Evolutionary conservation across 2,113 vertebrate genomes (phyloP).

Genomic region (Cariama cristata): DNA sequence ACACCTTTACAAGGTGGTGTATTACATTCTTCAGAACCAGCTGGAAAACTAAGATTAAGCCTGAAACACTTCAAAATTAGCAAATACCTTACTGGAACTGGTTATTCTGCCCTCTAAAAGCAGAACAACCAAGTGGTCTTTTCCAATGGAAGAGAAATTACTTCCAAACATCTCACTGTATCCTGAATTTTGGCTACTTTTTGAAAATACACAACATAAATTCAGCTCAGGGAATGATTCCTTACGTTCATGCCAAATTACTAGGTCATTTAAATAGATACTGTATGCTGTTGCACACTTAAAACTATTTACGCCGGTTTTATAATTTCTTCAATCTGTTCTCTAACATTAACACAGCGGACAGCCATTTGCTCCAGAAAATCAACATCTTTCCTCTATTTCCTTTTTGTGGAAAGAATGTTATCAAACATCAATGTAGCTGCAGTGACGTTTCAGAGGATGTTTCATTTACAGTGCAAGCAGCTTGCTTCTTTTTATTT

Average conservation of each 20-base stretch:
- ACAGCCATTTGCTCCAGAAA: constrained; percentile 56
- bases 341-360: constrained; percentile 32
- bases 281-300: constrained; percentile 50
- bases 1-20: constrained; percentile 19
- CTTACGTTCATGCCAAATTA: constrained; percentile 54
- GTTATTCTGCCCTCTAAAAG: constrained; percentile 37
- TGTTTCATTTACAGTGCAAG: constrained; percentile 40
- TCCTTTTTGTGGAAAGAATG: constrained; percentile 37
- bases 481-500: constrained; percentile 19
- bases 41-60: constrained; percentile 37
- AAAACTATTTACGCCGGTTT: constrained; percentile 71
- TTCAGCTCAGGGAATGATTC: constrained; percentile 62
- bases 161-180: constrained; percentile 35
- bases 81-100: constrained; percentile 26
- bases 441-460: constrained; percentile 5
- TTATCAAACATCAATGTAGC: not conserved
- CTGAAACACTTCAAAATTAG: constrained; percentile 6
- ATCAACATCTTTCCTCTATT: constrained; percentile 49
- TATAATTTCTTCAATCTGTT: constrained; percentile 68
- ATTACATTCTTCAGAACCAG: constrained; percentile 10
- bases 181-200: constrained; percentile 47
- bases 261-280: constrained; percentile 68
- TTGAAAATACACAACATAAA: constrained; percentile 63
- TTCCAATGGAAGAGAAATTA: constrained; percentile 25
- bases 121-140: constrained; percentile 23